Evolutionary conservation across 2,888 invertebrate genomes (phyloP).

Genomic region (Frankliniella fusca): DNA sequence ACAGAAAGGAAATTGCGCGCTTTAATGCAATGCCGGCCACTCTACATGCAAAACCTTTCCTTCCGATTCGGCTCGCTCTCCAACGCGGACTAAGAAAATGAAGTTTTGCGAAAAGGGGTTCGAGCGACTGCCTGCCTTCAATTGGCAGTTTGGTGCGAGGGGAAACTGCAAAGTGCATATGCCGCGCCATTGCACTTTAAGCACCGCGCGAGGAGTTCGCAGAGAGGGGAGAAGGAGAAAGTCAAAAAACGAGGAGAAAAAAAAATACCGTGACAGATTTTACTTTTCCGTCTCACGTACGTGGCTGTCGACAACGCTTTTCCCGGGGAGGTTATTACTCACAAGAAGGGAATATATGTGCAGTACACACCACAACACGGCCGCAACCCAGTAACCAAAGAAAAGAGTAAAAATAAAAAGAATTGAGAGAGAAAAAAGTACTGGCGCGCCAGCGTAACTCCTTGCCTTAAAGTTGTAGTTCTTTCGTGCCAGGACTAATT

Average conservation of each 20-base stretch:
- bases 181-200: neutral
- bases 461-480: too few species aligned
- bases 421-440: too few species aligned
- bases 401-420: too few species aligned
- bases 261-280: neutral
- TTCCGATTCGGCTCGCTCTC: slow-evolving; percentile 3
- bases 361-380: too few species aligned
- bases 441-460: too few species aligned
- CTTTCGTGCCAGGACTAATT: too few species aligned
- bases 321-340: neutral
- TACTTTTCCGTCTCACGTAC: neutral
- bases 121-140: neutral
- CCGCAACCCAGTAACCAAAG: too few species aligned
- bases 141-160: neutral
- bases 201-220: too few species aligned
- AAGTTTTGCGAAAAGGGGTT: slow-evolving; percentile 16
- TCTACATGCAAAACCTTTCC: slow-evolving; percentile 24
- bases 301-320: too few species aligned
- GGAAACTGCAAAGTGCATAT: slow-evolving; percentile 1
- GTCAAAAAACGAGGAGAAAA: too few species aligned
- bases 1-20: slow-evolving; percentile 24
- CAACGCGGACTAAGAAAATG: slow-evolving; percentile 8
- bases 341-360: neutral
- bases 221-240: too few species aligned
- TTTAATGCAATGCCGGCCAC: slow-evolving; percentile 22